Evolutionary conservation across 2,113 vertebrate genomes (phyloP).

Genomic region (Cyprinodon brontotheroides): DNA sequence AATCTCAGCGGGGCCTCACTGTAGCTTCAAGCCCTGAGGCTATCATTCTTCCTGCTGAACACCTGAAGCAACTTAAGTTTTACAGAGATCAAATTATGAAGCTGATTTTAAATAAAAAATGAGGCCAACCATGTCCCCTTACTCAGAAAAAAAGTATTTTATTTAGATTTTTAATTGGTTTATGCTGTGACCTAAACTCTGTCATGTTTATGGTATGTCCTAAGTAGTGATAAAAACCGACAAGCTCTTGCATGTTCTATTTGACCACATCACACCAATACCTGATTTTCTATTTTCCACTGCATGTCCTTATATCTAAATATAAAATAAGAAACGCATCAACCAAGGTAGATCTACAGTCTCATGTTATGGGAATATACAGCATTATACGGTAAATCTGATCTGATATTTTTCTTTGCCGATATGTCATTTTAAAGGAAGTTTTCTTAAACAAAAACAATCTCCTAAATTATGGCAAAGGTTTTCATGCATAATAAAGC

Average conservation of each 20-base stretch:
- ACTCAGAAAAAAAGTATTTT: slow-evolving; percentile 44
- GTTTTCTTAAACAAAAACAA: neutral
- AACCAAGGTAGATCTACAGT: neutral
- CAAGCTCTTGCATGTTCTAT: slow-evolving; percentile 1
- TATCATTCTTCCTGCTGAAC: slow-evolving; percentile 77
- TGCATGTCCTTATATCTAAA: neutral
- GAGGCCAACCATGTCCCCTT: slow-evolving; percentile 59
- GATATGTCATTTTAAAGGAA: neutral
- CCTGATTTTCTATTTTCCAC: neutral
- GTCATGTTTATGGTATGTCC: slow-evolving; percentile 14
- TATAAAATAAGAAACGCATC: neutral
- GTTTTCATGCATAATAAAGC: too few species aligned
- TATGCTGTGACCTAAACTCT: slow-evolving; percentile 31
- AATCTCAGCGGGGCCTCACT: slow-evolving; percentile 76
- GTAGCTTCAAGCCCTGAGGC: slow-evolving; percentile 78
- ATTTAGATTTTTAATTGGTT: slow-evolving; percentile 50
- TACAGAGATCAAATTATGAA: slow-evolving; percentile 82
- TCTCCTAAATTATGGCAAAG: too few species aligned
- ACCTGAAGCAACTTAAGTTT: slow-evolving; percentile 83
- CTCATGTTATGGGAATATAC: neutral
- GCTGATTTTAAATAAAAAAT: slow-evolving; percentile 79
- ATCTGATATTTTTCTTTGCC: neutral
- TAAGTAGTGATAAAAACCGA: slow-evolving; percentile 9
- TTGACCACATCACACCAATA: neutral
- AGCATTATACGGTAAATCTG: neutral